Base-by-base conservation (phyloP, 2,797 vertebrate species). In the Malacoctenus gilli region DNA sequence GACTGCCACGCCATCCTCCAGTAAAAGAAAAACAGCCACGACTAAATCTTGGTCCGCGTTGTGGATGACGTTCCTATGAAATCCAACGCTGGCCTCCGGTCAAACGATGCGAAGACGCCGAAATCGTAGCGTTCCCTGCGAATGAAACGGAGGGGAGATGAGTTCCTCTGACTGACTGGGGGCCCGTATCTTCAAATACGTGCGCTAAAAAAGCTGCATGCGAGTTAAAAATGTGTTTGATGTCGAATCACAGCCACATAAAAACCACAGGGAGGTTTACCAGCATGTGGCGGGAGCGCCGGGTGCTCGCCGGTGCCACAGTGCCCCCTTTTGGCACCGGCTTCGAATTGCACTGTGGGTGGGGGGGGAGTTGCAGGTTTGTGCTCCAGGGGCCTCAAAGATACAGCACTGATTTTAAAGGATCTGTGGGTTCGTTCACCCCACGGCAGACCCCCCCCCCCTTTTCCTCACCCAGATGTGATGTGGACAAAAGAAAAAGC, bases 341-440 rank as follows among this genome's bases (percentile, higher is more conserved):
- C 0, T 0, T 0, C 1, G 0, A 54, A 50, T 58, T 52, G 21
- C 48, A 32, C 0, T n/a, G n/a, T n/a, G n/a, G n/a, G n/a, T n/a
- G n/a, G n/a, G n/a, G n/a, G n/a, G n/a, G n/a, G n/a, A n/a, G n/a
- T n/a, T n/a, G n/a, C n/a, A n/a, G n/a, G 0, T 6, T 28, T 5
- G 12, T 28, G 6, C 9, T 28, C 25, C 25, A 28, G 25, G 4
- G 15, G 36, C n/a, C n/a, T n/a, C n/a, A n/a, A n/a, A n/a, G n/a
- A n/a, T n/a, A 18, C 2, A 5, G 1, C 0, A 9, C 25, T 28
- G 25, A 90, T 78, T n/a, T n/a, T 84, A 84, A 90, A 81, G 82
- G 86, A 87, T 85, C n/a, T 89, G 83, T 87, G 83, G 85, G 87
- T 89, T 87, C n/a, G n/a, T n/a, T n/a, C n/a, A n/a, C n/a, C n/a